Conservation (phyloP, 2,113 vertebrate genomes). For the Propithecus coquereli region DNA sequence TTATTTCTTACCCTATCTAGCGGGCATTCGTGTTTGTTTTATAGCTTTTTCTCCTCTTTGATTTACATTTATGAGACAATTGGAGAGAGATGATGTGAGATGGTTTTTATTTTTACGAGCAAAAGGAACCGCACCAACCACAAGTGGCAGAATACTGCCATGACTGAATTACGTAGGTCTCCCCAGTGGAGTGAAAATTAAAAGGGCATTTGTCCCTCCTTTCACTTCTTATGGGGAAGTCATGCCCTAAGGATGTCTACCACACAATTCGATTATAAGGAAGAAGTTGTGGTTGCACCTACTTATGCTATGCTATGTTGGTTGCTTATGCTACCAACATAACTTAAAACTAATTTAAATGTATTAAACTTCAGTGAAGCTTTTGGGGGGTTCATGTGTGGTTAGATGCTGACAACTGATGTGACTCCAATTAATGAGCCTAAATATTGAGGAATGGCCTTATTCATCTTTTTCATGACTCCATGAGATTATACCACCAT, state of each 20-base stretch:
- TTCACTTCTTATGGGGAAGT: background rate
- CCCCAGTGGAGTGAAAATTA: background rate
- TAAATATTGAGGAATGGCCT: constrained; percentile 5
- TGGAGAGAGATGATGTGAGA: constrained; percentile 22
- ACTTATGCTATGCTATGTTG: too few relatives aligned
- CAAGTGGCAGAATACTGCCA: constrained; percentile 1
- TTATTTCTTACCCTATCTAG: constrained; percentile 66
- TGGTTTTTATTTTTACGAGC: constrained; percentile 65
- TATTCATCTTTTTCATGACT: background rate
- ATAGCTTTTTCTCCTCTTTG: constrained; percentile 11
- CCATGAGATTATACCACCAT: background rate
- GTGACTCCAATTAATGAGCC: background rate
- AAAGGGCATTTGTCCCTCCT: constrained; percentile 23
- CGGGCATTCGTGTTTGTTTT: constrained; percentile 34
- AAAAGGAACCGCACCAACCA: constrained; percentile 25
- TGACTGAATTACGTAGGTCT: background rate
- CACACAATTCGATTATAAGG: constrained; percentile 1
- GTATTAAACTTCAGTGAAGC: background rate
- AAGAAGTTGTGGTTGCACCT: background rate
- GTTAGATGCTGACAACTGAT: background rate
- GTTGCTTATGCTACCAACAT: background rate
- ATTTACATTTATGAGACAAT: constrained; percentile 61
- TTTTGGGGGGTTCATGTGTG: constrained; percentile 1
- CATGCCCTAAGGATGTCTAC: constrained; percentile 17
- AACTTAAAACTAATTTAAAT: constrained; percentile 34